Evolutionary conservation across 1,140 invertebrate genomes (phyloP).

Genomic region (Aphis gossypii): DNA sequence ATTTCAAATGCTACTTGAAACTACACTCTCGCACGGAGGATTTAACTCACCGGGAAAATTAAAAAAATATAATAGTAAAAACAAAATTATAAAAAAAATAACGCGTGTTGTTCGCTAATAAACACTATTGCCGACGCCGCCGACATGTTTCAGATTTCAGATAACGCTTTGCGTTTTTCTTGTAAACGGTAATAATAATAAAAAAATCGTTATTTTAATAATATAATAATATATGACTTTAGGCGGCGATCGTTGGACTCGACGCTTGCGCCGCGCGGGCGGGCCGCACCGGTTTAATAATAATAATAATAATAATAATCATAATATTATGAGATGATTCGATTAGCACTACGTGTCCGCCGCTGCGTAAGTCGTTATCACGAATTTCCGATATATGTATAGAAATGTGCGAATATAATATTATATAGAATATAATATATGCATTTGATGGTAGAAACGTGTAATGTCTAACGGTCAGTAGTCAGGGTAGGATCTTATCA

Average conservation of each 20-base stretch:
- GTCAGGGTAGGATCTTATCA: background rate
- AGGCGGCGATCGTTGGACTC: background rate
- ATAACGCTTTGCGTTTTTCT: background rate
- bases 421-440: background rate
- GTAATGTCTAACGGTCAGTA: constrained; percentile 1
- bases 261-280: background rate
- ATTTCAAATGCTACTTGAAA: background rate
- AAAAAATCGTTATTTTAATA: constrained; percentile 18
- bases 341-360: background rate
- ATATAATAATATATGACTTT: background rate
- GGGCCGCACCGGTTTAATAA: background rate
- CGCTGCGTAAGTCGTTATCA: background rate
- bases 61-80: background rate
- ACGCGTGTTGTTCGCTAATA: constrained; percentile 11
- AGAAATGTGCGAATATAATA: background rate
- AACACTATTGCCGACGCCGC: background rate
- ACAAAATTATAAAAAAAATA: background rate
- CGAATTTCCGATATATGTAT: background rate
- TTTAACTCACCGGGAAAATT: background rate
- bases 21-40: background rate
- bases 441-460: background rate
- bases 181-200: background rate
- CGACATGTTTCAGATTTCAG: background rate
- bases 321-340: background rate
- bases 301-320: background rate